A percentile compares a stretch with the other conserved stretches of the same genome.
phyloP scores from a whole-genome alignment of 37 sponge, comb jelly and placozoan species.

The Cladorhizidae sp. region DNA sequence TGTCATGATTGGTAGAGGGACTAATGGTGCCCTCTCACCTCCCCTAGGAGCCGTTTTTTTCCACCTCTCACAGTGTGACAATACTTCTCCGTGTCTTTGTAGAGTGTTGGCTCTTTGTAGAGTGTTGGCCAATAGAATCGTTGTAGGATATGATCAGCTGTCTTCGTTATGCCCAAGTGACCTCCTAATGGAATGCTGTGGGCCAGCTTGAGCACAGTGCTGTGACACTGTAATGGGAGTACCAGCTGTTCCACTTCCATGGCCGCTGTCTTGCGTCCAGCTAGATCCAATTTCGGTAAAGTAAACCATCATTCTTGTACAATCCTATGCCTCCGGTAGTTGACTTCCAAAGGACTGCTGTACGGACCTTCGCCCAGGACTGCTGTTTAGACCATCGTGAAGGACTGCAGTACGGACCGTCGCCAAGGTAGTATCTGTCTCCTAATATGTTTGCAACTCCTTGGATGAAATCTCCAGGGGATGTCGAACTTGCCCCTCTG shows the following conservation, averaged over 20 bases:
- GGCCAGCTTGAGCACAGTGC: background rate
- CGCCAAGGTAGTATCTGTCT: background rate
- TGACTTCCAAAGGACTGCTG: background rate
- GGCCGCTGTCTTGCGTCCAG: background rate
- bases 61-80: background rate
- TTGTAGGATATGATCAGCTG: background rate
- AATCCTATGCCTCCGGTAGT: background rate
- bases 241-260: background rate
- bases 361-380: background rate
- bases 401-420: too few relatives aligned
- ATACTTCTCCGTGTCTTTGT: background rate
- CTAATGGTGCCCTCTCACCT: background rate
- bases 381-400: too few relatives aligned
- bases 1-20: background rate
- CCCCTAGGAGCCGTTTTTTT: background rate
- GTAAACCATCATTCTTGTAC: background rate
- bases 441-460: background rate
- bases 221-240: too few relatives aligned
- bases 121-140: too few relatives aligned
- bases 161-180: background rate
- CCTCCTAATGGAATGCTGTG: background rate
- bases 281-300: background rate
- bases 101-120: too few relatives aligned
- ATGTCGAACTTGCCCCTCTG: background rate
- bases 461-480: background rate